Base-by-base conservation (phyloP, 2,888 invertebrate species). In the Luperina testacea region DNA sequence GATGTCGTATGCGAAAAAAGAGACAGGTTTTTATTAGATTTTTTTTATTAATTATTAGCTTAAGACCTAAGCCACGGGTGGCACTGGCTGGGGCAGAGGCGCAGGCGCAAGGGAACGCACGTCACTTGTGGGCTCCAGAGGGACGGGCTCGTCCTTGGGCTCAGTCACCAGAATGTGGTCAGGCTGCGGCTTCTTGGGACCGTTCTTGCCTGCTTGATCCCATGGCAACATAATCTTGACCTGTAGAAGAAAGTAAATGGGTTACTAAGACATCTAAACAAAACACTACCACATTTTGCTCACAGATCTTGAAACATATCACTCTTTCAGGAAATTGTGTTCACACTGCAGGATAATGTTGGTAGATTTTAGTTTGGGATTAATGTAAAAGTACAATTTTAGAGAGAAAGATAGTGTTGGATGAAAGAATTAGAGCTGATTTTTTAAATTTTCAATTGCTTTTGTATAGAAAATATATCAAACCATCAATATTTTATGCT, bases 181-280 rank as follows among this genome's bases (percentile, higher is more conserved):
- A 72, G 99, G 99, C 93, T 99, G 98, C 9, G 99, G 99, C 95
- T 98, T 98, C 97, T 99, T 99, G 87, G 99, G 99, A 75, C 99
- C 99, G 92, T 98, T 99, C 97, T 99, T 99, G 96, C 99, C 99
- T 94, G 98, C 98, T 83, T 99, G 98, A 97, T 99, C 99, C 98
- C 99, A 99, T 65, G 99, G 99, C 96, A 99, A 98, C 99, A 99
- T 99, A 96, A 99, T 99, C 97, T 99, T 99, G 1, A 99, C 98
- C 97, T 98, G 98, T 88, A 97, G 97, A 75, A 27, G 57, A 78
- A 45, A 71, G n/a, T 15, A 20, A 38, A 61, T 42, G 11, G 15
- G 17, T 85, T 70, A 80, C 20, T 27, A 5, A 32, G 7, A 38
- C 1, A 38, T 64, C 57, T 24, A 24, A 15, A 48, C 0, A 0